phyloP scores from a whole-genome alignment of 2,797 vertebrate genomes.

The Danionella dracula region DNA sequence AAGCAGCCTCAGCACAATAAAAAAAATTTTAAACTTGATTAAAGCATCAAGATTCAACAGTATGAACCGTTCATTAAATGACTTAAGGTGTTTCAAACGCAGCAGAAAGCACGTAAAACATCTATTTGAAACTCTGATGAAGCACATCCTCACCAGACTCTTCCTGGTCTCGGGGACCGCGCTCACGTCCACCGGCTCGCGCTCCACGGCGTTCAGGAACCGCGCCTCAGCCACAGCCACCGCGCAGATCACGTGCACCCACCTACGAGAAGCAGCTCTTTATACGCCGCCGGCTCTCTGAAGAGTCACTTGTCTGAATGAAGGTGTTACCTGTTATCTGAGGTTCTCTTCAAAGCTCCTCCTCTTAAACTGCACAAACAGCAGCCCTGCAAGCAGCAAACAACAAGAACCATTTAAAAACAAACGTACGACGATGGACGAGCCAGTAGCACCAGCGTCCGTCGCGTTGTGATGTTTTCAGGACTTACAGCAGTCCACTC shows the following conservation, averaged over 20 bases:
- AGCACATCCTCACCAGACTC: constrained; percentile 80
- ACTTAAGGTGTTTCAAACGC: too few relatives aligned
- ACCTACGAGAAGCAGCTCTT: constrained; percentile 69
- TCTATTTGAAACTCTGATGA: too few relatives aligned
- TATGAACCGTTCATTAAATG: too few relatives aligned
- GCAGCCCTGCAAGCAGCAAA: constrained; percentile 74
- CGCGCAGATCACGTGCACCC: constrained; percentile 95
- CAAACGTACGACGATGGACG: too few relatives aligned
- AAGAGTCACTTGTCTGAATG: constrained; percentile 38
- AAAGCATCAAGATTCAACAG: too few relatives aligned
- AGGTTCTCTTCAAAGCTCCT: constrained; percentile 88
- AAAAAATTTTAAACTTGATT: too few relatives aligned
- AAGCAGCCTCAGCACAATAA: too few relatives aligned
- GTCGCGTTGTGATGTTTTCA: too few relatives aligned
- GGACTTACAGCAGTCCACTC: constrained; percentile 82
- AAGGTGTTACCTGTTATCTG: constrained; percentile 74
- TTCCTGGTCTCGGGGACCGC: constrained; percentile 87
- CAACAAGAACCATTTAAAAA: constrained; percentile 31
- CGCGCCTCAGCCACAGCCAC: constrained; percentile 88
- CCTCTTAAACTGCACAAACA: constrained; percentile 92
- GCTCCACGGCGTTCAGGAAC: constrained; percentile 81
- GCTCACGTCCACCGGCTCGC: constrained; percentile 87
- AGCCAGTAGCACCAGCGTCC: too few relatives aligned
- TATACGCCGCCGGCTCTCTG: too few relatives aligned
- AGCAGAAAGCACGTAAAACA: too few relatives aligned